phyloP scores from a whole-genome alignment of 1,140 invertebrate genomes.

The Aricia agestis region DNA sequence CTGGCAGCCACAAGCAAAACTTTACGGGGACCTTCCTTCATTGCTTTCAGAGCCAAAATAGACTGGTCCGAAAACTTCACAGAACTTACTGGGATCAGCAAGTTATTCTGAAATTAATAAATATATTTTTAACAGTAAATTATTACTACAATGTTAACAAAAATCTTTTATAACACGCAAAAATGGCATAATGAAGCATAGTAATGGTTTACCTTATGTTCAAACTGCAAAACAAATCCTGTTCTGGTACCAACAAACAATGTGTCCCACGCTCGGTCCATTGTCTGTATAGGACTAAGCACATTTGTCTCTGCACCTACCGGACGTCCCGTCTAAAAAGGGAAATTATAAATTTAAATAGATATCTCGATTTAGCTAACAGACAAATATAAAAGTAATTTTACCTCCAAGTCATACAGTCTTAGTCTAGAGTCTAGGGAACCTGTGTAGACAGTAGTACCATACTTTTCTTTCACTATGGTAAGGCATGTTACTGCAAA shows the following conservation, averaged over 20 bases:
- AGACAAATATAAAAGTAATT: conserved; percentile 13
- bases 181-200: too few relatives aligned
- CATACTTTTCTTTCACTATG: conserved; percentile 63
- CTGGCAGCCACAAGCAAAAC: conserved; percentile 82
- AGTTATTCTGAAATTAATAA: conserved; percentile 66
- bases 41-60: conserved; percentile 80
- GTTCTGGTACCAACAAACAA: conserved; percentile 79
- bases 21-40: conserved; percentile 80
- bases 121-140: background rate
- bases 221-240: conserved; percentile 78
- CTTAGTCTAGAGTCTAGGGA: conserved; percentile 78
- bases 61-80: conserved; percentile 79
- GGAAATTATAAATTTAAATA: background rate
- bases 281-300: conserved; percentile 79
- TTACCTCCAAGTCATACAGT: conserved; percentile 78
- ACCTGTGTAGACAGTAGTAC: conserved; percentile 77
- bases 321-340: conserved; percentile 74
- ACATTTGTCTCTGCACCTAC: conserved; percentile 72
- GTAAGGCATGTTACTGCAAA: conserved; percentile 78
- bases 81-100: conserved; percentile 74
- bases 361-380: too few relatives aligned
- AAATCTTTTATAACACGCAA: too few relatives aligned
- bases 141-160: too few relatives aligned
- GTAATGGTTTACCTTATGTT: conserved; percentile 72
- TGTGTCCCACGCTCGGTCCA: conserved; percentile 79